phyloP scores from a whole-genome alignment of 2,797 vertebrate species.

The Fundulus diaphanus region DNA sequence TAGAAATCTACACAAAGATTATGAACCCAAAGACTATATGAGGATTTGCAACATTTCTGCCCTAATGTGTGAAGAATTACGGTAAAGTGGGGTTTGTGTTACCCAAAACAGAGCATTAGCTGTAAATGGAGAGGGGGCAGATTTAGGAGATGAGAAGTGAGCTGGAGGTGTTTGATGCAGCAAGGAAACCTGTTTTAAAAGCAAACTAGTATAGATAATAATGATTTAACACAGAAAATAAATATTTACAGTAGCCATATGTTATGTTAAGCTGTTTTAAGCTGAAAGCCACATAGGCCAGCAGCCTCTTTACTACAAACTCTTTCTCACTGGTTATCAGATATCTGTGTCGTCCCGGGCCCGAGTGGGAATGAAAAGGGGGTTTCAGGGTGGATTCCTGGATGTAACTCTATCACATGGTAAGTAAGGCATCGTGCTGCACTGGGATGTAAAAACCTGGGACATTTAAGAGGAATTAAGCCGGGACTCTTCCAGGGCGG shows the following conservation, averaged over 20 bases:
- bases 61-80: background rate
- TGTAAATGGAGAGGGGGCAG: conserved; percentile 23
- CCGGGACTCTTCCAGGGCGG: conserved; percentile 64
- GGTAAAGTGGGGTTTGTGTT: conserved; percentile 21
- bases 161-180: background rate
- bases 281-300: conserved; percentile 64
- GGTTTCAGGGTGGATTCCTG: conserved; percentile 80
- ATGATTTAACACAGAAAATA: background rate
- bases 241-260: background rate
- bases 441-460: conserved; percentile 74
- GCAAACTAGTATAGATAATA: background rate
- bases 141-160: conserved; percentile 9
- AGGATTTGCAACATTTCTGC: background rate
- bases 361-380: conserved; percentile 77
- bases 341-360: conserved; percentile 72
- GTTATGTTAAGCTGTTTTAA: conserved; percentile 24
- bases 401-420: conserved; percentile 79
- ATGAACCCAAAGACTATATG: too few species aligned
- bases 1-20: too few species aligned
- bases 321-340: conserved; percentile 80
- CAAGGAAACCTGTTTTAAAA: background rate
- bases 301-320: conserved; percentile 72
- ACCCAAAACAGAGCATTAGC: conserved; percentile 35
- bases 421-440: conserved; percentile 74
- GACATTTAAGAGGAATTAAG: conserved; percentile 82